These are phyloP conservation scores for Zophobas morio DNA, from an alignment of 1,140 invertebrate genomes.

Conservation along the genomic window DNA sequence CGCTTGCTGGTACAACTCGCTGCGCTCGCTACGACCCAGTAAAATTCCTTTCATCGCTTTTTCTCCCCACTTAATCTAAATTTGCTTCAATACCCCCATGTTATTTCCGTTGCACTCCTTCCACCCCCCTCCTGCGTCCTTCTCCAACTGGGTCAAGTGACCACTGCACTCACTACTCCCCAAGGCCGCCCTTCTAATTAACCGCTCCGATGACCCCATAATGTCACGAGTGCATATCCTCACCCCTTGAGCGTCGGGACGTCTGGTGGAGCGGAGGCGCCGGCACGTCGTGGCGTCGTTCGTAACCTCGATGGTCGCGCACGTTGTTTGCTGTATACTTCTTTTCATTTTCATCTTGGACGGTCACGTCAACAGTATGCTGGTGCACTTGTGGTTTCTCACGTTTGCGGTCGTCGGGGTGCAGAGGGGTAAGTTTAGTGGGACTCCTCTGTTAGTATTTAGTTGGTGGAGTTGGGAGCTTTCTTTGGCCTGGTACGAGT, in stretches of 20 bases:
- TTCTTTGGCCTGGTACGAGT: background rate
- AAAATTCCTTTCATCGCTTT: too few species aligned
- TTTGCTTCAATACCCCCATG: too few species aligned
- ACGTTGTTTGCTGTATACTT: slow-evolving; percentile 33
- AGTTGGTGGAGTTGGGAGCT: too few species aligned
- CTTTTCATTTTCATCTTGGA: slow-evolving; percentile 24
- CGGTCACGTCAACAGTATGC: slow-evolving; percentile 5
- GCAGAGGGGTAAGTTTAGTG: slow-evolving; percentile 4
- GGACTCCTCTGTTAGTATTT: too few species aligned
- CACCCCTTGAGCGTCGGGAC: slow-evolving; percentile 22
- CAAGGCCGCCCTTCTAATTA: background rate
- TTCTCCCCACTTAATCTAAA: too few species aligned
- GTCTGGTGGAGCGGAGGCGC: slow-evolving; percentile 22
- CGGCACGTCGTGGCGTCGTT: slow-evolving; percentile 44
- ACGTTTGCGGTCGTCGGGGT: slow-evolving; percentile 1
- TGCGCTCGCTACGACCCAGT: too few species aligned
- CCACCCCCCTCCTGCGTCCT: too few species aligned
- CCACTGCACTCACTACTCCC: background rate
- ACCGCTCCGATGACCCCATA: background rate
- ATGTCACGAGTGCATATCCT: slow-evolving; percentile 27
- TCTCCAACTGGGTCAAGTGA: too few species aligned
- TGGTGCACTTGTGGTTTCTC: slow-evolving; percentile 15
- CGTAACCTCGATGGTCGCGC: background rate
- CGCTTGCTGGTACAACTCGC: too few species aligned
- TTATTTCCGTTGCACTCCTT: too few species aligned